A percentile compares a stretch with the other conserved stretches of the same genome.
These are phyloP conservation scores for Pardosa pseudoannulata DNA, from an alignment of 2,888 invertebrate species.

Conservation along the genomic window DNA sequence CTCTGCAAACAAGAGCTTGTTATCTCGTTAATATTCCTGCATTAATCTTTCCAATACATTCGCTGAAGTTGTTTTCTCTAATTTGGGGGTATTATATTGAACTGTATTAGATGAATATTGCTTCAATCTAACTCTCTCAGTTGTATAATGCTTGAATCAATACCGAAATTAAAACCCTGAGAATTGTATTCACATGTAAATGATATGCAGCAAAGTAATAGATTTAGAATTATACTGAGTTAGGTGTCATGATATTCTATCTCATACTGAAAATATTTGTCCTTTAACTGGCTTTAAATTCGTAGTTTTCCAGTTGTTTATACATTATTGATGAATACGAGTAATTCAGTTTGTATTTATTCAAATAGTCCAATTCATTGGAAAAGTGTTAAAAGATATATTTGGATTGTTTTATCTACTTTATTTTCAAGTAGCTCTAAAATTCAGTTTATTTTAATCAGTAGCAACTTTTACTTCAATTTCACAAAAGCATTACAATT, in stretches of 20 bases:
- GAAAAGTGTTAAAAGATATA: neutral
- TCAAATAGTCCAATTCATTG: neutral
- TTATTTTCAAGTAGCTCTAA: no score
- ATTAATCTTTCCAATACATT: neutral
- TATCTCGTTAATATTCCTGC: neutral
- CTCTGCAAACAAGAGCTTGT: neutral
- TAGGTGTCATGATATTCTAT: neutral
- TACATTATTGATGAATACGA: neutral
- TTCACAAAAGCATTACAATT: neutral
- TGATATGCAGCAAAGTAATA: neutral
- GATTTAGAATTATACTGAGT: neutral
- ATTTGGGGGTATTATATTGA: neutral
- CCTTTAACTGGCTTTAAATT: neutral
- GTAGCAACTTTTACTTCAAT: neutral
- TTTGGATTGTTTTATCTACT: neutral
- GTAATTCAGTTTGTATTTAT: neutral
- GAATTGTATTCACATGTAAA: slow-evolving; percentile 6
- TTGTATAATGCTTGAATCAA: neutral
- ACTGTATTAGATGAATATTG: neutral
- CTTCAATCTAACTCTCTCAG: neutral
- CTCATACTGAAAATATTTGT: neutral
- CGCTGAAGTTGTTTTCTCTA: neutral
- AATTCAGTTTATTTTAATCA: no score
- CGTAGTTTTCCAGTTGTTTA: neutral
- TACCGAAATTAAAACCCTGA: neutral